Evolutionary conservation across 1,140 invertebrate genomes (phyloP).

Genomic region (Bombyx mori): ASM3026992v2 NC_085129.1:6068001-6068500

Average conservation of each 20-base stretch:
- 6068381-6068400: slow-evolving; percentile 28
- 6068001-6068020: no score
- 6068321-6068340: slow-evolving; percentile 62
- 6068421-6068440: slow-evolving; percentile 12
- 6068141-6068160: no score
- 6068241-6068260: slow-evolving; percentile 43
- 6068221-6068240: slow-evolving; percentile 43
- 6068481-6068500: no score
- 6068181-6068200: no score
- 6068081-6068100: no score
- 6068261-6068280: slow-evolving; percentile 68
- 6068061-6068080: no score
- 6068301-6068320: slow-evolving; percentile 58
- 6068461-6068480: not conserved
- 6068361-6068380: slow-evolving; percentile 29
- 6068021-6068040: no score
- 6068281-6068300: slow-evolving; percentile 57
- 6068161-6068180: no score
- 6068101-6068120: no score
- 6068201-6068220: slow-evolving; percentile 10
- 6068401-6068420: slow-evolving; percentile 7
- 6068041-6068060: no score
- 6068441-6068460: not conserved
- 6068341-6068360: slow-evolving; percentile 47
- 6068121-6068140: no score